Conservation (phyloP, 2,113 vertebrate species). For the Lepisosteus osseus region DNA sequence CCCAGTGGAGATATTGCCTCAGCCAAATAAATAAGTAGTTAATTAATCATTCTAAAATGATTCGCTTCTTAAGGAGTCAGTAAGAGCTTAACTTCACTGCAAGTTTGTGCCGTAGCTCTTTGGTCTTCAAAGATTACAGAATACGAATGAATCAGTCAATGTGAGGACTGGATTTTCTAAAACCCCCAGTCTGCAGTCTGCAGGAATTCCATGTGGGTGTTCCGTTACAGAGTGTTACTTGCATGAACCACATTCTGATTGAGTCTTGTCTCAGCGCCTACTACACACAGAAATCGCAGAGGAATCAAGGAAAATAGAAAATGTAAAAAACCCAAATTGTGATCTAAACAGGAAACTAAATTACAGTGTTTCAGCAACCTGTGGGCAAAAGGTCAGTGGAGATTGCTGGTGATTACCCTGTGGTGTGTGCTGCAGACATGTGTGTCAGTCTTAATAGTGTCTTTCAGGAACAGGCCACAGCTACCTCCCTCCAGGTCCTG, state of each 20-base stretch:
- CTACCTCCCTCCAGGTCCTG: not conserved
- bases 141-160: conserved; percentile 6
- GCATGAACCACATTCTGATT: not conserved
- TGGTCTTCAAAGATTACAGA: conserved; percentile 12
- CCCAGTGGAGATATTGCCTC: too few species aligned
- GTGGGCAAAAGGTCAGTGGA: conserved; percentile 3
- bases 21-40: not conserved
- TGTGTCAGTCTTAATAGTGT: not conserved
- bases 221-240: not conserved
- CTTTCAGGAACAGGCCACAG: not conserved
- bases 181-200: not conserved
- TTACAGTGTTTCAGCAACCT: conserved; percentile 1
- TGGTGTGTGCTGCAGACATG: not conserved
- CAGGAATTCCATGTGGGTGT: not conserved
- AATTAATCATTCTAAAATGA: conserved; percentile 10
- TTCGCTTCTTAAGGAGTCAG: conserved; percentile 15
- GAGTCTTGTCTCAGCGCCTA: not conserved
- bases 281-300: not conserved
- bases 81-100: conserved; percentile 18
- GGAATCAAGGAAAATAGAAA: conserved; percentile 5
- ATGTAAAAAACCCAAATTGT: not conserved
- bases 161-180: not conserved
- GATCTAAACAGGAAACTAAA: not conserved
- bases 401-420: not conserved
- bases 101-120: conserved; percentile 10